A percentile compares a stretch with the other conserved stretches of the same genome.
Evolutionary conservation across 2,113 vertebrate genomes (phyloP).

Genomic region (Orientallactaga bullata): DNA sequence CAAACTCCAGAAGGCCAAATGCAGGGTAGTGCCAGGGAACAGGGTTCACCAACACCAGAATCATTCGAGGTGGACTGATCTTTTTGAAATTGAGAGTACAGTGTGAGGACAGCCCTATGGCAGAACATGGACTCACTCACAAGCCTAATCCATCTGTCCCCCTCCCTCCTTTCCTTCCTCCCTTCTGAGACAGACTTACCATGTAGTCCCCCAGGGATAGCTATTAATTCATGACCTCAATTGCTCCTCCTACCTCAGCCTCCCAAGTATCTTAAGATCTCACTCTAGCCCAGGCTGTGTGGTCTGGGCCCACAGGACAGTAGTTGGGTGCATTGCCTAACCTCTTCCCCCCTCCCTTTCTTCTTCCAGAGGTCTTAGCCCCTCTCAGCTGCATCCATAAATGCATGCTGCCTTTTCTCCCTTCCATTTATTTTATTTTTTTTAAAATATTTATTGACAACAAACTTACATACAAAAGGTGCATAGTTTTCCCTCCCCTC

Average conservation of each 20-base stretch:
- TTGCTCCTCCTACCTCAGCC: not conserved
- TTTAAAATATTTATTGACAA: too few species aligned
- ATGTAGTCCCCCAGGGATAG: not conserved
- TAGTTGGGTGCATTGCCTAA: accelerated
- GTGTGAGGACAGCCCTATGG: not conserved
- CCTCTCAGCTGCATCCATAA: slow-evolving; percentile 24
- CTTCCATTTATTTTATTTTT: slow-evolving; percentile 52
- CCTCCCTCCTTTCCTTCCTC: not conserved
- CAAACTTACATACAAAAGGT: too few species aligned
- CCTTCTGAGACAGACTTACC: not conserved
- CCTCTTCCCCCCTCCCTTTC: not conserved
- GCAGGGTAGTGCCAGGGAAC: not conserved
- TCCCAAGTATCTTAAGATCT: not conserved
- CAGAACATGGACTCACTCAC: not conserved
- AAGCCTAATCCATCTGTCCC: not conserved
- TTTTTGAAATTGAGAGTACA: not conserved
- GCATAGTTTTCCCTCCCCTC: too few species aligned
- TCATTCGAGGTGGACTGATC: not conserved
- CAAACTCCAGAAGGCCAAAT: not conserved
- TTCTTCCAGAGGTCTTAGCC: not conserved
- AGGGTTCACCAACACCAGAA: not conserved
- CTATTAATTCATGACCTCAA: not conserved
- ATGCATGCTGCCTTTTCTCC: not conserved
- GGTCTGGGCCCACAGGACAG: not conserved
- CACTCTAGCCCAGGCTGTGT: not conserved